Base-by-base conservation (phyloP, 2,888 invertebrate species). In the Drosophila algonquin region DNA sequence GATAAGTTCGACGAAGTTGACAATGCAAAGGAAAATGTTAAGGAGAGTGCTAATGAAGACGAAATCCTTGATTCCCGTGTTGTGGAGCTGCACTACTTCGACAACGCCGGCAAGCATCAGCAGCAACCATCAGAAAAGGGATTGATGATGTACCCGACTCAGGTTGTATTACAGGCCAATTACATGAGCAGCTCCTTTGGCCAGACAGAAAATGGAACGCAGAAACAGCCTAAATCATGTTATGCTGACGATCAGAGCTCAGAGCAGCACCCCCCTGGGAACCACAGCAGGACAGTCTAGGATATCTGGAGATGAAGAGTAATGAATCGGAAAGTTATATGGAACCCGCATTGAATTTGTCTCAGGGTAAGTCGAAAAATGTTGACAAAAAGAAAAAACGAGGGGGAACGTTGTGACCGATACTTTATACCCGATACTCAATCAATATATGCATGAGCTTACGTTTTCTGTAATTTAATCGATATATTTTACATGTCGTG, bases 181-280 rank as follows among this genome's bases (percentile, higher is more conserved):
- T 35, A 35, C 12, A 12, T 35, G 12, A 35, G 12, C 12, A 35
- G 35, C 12, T 35, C 12, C 35, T 12, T 35, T 35, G 35, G 35
- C 12, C 12, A 48, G 30, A 27, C 53, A 47, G 45, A 50, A 61
- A 45, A n/a, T 48, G 35, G 40, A 54, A 50, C 50, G 44, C 12
- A 46, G 45, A 52, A 47, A n/a, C 18, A 52, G 48, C 48, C 51
- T 21, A 32, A 9, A 12, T 10, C 50, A 24, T 52, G 67, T 10
- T 75, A 58, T 47, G 44, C 58, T 30, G 71, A 63, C 27, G 76
- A 59, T 21, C 77, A 73, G 10, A 44, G 55, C n/a, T 61, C 63
- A 16, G 73, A 74, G 27, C 56, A 52, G 30, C 62, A 50, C 58
- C 59, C 47, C 67, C 73, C 24, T 59, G 60, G 16, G 55, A 61